Conservation (phyloP, 2,113 vertebrate genomes). For the Upupa epops region DNA sequence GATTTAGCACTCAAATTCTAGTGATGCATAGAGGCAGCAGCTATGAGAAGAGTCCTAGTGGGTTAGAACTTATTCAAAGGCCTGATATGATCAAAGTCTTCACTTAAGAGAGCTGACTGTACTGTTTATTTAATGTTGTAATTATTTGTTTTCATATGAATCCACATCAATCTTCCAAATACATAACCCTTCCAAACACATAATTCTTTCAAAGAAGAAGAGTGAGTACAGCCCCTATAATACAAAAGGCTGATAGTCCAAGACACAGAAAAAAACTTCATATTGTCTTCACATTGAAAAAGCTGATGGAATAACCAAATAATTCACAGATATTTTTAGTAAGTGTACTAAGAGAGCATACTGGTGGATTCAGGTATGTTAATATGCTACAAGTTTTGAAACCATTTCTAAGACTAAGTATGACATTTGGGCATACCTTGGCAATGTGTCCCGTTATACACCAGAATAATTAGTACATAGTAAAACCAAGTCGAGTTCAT, state of each 20-base stretch:
- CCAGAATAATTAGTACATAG: neutral
- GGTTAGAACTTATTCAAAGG: neutral
- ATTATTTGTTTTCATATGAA: neutral
- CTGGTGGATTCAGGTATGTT: neutral
- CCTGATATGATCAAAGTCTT: neutral
- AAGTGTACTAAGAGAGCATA: neutral
- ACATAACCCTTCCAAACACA: neutral
- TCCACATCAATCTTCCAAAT: neutral
- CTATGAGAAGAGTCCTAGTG: neutral
- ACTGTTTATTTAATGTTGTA: neutral
- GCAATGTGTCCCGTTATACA: neutral
- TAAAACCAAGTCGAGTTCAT: neutral
- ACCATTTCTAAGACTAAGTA: neutral
- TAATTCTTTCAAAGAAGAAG: neutral
- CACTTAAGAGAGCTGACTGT: neutral
- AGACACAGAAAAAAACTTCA: neutral
- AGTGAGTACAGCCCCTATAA: neutral
- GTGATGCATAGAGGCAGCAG: neutral
- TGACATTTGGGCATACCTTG: neutral
- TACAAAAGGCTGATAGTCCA: neutral
- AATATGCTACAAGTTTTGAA: neutral
- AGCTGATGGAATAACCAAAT: neutral
- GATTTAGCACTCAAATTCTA: neutral
- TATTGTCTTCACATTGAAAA: neutral
- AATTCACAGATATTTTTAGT: neutral